Conservation (phyloP, 2,797 vertebrate genomes). For the Anableps anableps region DNA sequence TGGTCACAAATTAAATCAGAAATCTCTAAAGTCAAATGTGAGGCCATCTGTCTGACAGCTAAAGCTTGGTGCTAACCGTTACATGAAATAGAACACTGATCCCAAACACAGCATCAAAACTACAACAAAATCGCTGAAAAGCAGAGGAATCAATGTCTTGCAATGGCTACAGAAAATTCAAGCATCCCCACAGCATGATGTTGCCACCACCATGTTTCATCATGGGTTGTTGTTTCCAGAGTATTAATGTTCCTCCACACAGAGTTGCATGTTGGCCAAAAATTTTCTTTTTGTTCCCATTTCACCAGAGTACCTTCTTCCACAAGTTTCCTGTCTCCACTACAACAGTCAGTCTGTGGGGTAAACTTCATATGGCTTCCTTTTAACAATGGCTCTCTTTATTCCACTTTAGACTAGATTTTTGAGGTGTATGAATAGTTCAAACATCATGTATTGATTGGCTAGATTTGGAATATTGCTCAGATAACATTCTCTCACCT, state of each 20-base stretch:
- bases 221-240: background rate
- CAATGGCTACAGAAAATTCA: background rate
- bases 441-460: background rate
- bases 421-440: background rate
- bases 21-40: background rate
- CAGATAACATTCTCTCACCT: background rate
- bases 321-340: background rate
- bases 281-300: background rate
- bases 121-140: background rate
- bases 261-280: background rate
- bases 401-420: background rate
- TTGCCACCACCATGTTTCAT: background rate
- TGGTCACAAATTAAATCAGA: background rate
- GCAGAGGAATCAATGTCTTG: background rate
- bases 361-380: background rate
- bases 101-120: background rate
- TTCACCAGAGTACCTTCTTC: background rate
- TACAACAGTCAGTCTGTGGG: background rate
- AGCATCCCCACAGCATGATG: background rate
- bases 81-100: background rate
- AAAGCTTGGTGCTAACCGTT: background rate
- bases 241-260: background rate
- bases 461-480: background rate
- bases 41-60: background rate
- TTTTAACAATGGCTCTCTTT: background rate